These are phyloP conservation scores for Aphaenogaster floridana DNA, from an alignment of 1,140 invertebrate species.

Conservation along the genomic window DNA sequence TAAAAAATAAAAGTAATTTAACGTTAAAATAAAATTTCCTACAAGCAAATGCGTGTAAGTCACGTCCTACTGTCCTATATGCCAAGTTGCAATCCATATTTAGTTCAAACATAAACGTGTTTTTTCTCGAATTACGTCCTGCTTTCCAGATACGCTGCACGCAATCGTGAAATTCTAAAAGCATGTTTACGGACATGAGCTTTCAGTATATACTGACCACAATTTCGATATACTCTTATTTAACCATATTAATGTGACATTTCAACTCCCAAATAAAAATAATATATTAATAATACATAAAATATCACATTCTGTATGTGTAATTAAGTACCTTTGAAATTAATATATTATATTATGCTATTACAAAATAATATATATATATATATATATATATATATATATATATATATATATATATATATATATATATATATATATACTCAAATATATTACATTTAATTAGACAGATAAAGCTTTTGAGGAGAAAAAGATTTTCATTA, in stretches of 20 bases:
- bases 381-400: too few species aligned
- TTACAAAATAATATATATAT: conserved; percentile 4
- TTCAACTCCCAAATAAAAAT: not conserved
- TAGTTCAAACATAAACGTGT: conserved; percentile 52
- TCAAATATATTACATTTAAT: not conserved
- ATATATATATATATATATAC: not conserved
- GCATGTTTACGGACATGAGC: conserved; percentile 23
- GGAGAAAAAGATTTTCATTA: conserved; percentile 2
- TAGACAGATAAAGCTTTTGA: not conserved
- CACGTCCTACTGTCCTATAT: conserved; percentile 41
- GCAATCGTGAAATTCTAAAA: conserved; percentile 38
- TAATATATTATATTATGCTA: conserved; percentile 21
- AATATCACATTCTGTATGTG: not conserved
- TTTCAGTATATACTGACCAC: conserved; percentile 10
- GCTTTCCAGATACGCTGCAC: conserved; percentile 48
- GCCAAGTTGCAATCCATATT: conserved; percentile 40
- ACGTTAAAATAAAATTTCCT: conserved; percentile 5
- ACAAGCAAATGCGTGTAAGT: conserved; percentile 21
- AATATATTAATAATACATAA: not conserved
- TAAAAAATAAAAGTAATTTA: conserved; percentile 22
- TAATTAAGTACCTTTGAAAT: conserved; percentile 35
- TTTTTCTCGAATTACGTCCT: conserved; percentile 41
- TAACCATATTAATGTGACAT: conserved; percentile 13
- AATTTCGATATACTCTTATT: conserved; percentile 16
- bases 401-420: not conserved